Conservation (phyloP, 2,113 vertebrate species). For the Hippocampus mohnikei region DNA sequence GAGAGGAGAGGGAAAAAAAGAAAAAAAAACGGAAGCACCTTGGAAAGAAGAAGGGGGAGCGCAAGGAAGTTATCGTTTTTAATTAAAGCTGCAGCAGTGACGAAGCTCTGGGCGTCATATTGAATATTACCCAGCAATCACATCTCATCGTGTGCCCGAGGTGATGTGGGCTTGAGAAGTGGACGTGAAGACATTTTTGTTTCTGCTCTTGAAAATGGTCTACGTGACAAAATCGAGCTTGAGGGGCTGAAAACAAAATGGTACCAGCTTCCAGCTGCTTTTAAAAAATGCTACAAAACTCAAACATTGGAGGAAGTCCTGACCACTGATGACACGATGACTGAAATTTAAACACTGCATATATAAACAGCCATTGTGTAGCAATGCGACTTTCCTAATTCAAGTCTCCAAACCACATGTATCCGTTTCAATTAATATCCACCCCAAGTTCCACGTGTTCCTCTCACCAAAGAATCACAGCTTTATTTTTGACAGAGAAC, state of each 20-base stretch:
- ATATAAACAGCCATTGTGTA: too few relatives aligned
- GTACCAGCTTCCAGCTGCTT: neutral
- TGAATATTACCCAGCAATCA: constrained; percentile 27
- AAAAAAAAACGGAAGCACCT: neutral
- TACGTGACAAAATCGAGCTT: constrained; percentile 18
- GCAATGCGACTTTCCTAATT: too few relatives aligned
- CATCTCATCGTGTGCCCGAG: constrained; percentile 30
- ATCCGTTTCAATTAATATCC: too few relatives aligned
- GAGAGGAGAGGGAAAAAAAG: neutral
- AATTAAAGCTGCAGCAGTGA: constrained; percentile 40
- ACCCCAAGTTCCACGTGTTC: too few relatives aligned
- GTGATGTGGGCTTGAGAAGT: constrained; percentile 38
- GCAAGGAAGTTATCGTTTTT: constrained; percentile 36
- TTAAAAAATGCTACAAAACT: neutral
- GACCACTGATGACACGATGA: neutral
- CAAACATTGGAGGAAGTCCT: neutral
- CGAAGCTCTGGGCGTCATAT: constrained; percentile 36
- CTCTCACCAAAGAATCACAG: too few relatives aligned
- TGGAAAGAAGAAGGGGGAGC: neutral
- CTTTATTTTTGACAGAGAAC: too few relatives aligned
- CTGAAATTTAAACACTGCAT: too few relatives aligned
- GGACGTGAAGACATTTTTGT: constrained; percentile 35
- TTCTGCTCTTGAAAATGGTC: constrained; percentile 18
- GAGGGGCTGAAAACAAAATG: constrained; percentile 15
- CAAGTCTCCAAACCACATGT: too few relatives aligned